Evolutionary conservation across 2,888 invertebrate genomes (phyloP), one percentile per base, ranked within the genome.

Genomic region (Anaspis maculata): DNA sequence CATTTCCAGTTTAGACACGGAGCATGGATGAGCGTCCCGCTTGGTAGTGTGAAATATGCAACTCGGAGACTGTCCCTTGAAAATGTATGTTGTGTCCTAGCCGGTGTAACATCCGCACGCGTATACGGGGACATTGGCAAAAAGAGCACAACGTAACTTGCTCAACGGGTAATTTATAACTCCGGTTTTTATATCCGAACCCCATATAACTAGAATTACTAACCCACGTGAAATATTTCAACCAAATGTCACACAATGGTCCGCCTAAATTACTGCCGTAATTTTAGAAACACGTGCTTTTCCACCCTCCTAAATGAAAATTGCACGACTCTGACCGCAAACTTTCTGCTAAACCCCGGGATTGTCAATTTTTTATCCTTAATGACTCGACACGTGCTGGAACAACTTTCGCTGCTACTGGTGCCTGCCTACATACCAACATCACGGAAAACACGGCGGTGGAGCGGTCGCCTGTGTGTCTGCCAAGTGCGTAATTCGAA

Each of bases 221-320:
- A 16, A 15, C 31, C 15, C 25, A 16, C 19, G 32, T 16, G 33
- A 34, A 28, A 34, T 34, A 34, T 34, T 34, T 34, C 28, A 32
- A 13, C 15, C 12, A 13, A 32, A 16, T 32, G 32, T 25, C 25
- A 15, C 25, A 24, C 11, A 23, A 23, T 19, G 15, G 22, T 23
- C 15, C 15, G 15, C 7, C 25, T 16, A 16, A 32, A 32, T 25
- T 32, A 31, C 31, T 13, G 12, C 11, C 12, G 26, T 13, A 25
- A 12, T 32, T 14, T 15, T 15, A 10, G 10, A 12, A 21, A 15
- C 32, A 32, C 32, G 32, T 32, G 32, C 30, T 30, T 13, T 30
- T 24, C 19, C 12, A 22, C 23, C 23, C 21, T 13, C 22, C 24
- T 13, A 3, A 12, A 11, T n/a, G 21, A 24, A 30, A 30, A 19